phyloP scores from a whole-genome alignment of 2,888 invertebrate genomes.

The Fragum fragum region DNA sequence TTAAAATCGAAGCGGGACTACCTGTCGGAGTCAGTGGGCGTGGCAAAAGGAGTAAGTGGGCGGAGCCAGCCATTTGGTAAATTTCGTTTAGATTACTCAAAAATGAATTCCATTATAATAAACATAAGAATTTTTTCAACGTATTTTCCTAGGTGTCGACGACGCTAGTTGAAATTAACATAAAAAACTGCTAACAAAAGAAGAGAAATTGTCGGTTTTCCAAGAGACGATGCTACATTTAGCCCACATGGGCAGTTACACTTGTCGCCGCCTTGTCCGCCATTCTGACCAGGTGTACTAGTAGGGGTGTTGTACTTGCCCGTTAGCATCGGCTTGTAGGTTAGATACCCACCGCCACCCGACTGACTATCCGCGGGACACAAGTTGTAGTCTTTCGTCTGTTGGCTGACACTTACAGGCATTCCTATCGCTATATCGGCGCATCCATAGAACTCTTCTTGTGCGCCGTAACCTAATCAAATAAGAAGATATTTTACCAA shows the following conservation, averaged over 20 bases:
- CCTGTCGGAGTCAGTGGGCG: too few relatives aligned
- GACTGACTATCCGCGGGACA: not conserved
- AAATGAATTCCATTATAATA: too few relatives aligned
- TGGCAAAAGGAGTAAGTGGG: too few relatives aligned
- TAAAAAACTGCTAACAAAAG: not conserved
- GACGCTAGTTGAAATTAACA: not conserved
- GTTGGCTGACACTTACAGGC: not conserved
- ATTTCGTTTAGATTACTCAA: too few relatives aligned
- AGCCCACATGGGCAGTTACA: conserved; percentile 7
- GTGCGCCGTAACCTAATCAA: conserved; percentile 4
- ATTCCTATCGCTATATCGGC: conserved; percentile 10
- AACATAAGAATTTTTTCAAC: too few relatives aligned
- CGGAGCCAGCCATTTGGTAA: too few relatives aligned
- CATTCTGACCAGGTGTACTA: not conserved
- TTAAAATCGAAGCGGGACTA: too few relatives aligned
- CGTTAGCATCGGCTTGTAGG: not conserved
- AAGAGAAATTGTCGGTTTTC: not conserved
- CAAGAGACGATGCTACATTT: not conserved
- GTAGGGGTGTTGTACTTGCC: not conserved
- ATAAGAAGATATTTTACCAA: too few relatives aligned
- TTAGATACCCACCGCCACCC: not conserved
- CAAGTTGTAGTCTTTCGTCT: not conserved
- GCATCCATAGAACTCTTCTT: conserved; percentile 21
- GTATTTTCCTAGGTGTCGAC: too few relatives aligned
- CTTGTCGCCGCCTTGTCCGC: not conserved